Evolutionary conservation across 2,797 vertebrate genomes (phyloP), one percentile per base, ranked within the genome.

Genomic region (Bucorvus abyssinicus): DNA sequence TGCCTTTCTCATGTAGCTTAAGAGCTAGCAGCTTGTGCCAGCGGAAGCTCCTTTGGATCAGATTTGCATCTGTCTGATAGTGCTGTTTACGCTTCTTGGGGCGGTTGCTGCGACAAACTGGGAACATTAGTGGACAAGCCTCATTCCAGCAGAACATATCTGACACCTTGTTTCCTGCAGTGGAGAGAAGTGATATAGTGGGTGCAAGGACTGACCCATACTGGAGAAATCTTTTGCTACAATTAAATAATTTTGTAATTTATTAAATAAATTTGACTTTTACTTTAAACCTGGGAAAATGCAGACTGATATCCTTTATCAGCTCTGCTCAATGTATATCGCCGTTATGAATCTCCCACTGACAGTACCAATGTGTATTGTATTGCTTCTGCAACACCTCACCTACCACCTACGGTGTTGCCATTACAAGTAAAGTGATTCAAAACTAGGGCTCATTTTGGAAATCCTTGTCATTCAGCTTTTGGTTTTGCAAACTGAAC

Each of bases 401-500:
- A 52, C 44, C 67, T 74, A 57, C 82, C 73, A 80, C 68, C 56
- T 78, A 16, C 65, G 44, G 27, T 68, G 61, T n/a, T 89, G 65
- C 34, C 40, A 73, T 4, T 14, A 29, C 64, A 87, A 94, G 83
- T 90, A 74, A 44, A 36, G 17, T 67, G 49, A 88, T 80, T 57
- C 45, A 90, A 75, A 87, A 61, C 10, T 23, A 79, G 42, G 40
- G 45, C 27, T 90, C n/a, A 13, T 78, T 50, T 91, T 84, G 64
- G 27, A 94, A 91, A 92, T 68, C 45, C 61, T 59, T 93, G 65
- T 68, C 50, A 42, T 44, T 94, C 94, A 74, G 82, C 59, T 79
- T 95, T 96, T 67, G 67, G 50, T 75, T 94, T 80, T 86, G 78
- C 73, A 94, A 92, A 82, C 30, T 2, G 4, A 85, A 34, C 15